Base-by-base conservation (phyloP, 2,888 invertebrate genomes). In the Pheosia tremula region DNA sequence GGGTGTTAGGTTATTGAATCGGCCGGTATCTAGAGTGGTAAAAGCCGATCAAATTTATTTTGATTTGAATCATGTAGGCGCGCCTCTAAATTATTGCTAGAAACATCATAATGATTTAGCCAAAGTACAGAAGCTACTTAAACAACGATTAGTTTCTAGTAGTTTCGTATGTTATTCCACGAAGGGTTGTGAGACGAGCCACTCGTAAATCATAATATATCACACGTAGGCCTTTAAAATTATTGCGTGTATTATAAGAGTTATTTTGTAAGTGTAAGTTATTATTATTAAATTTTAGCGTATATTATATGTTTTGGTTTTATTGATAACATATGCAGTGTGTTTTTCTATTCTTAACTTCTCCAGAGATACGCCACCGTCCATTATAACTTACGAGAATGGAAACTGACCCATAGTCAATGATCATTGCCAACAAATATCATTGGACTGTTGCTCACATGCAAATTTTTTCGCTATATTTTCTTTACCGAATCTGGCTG, bases 231-330 rank as follows among this genome's bases (percentile, higher is more conserved):
- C 41, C 52, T 64, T 57, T 60, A 62, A 64, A 72, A 68, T 68
- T 64, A 66, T 57, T 37, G 53, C 64, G 60, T 68, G 72, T 72
- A 68, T 63, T 64, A 60, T 71, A 68, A 60, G 59, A 61, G 64
- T 49, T 56, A 60, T 52, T 56, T 52, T 56, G 54, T 60, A 64
- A 60, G 62, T 63, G 37, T 65, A 64, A 68, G 61, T 73, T 62
- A 67, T 61, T 24, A 67, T 59, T 24, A 50, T 60, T 47, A 75
- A 64, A 59, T 71, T 69, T 66, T 76, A 67, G 68, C 63, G 56
- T 53, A 56, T 61, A 70, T 45, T 39, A 60, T 63, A 67, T 66
- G 61, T 62, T 67, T 58, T 53, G 53, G 36, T 53, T 53, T 53
- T 37, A 53, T 53, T 53, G 53, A 41, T 56, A 54, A 54, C 39